Conservation (phyloP, 2,888 invertebrate genomes). For the Chironomus tentans region DNA sequence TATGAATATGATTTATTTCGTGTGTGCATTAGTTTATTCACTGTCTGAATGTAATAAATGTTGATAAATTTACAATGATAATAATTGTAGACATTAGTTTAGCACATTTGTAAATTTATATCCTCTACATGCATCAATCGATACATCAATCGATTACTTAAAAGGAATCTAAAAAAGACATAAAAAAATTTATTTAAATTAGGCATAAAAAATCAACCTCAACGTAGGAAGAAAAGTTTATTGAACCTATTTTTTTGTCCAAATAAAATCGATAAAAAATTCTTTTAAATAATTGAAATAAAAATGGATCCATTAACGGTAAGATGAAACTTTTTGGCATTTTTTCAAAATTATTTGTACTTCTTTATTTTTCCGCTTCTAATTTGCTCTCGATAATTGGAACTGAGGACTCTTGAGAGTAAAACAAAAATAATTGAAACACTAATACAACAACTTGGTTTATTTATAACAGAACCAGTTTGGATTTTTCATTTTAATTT, state of each 20-base stretch:
- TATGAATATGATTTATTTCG: not conserved
- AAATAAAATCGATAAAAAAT: not conserved
- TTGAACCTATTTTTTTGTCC: not conserved
- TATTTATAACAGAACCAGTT: not conserved
- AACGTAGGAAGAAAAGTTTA: not conserved
- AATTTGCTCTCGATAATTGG: not conserved
- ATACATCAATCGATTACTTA: no score
- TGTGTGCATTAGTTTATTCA: not conserved
- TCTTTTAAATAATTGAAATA: not conserved
- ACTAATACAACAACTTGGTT: not conserved
- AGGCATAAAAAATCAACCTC: not conserved
- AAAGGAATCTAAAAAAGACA: no score
- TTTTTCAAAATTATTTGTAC: conserved; percentile 17
- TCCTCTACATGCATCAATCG: no score
- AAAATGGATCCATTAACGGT: conserved; percentile 24
- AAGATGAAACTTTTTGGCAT: conserved; percentile 11
- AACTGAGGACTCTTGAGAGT: not conserved
- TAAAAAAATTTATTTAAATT: no score
- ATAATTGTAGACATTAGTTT: not conserved
- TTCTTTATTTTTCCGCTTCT: not conserved
- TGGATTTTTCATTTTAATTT: no score
- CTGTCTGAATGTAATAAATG: not conserved
- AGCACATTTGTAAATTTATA: no score
- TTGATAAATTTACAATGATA: not conserved
- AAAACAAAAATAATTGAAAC: not conserved